Base-by-base conservation (phyloP, 1,140 invertebrate species). In the Heliothis virescens region DNA sequence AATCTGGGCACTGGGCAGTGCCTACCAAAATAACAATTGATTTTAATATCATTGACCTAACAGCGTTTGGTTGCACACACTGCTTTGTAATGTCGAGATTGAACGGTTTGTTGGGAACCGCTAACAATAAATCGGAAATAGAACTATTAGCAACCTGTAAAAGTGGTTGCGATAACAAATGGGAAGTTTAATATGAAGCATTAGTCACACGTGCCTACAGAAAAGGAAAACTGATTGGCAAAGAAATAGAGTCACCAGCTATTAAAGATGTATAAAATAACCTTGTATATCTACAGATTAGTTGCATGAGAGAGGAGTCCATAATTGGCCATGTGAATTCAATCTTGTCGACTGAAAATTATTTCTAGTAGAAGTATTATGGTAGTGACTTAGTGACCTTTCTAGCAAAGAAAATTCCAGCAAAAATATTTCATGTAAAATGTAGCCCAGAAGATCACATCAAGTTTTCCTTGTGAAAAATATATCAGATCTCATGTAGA, bases 41-140 rank as follows among this genome's bases (percentile, higher is more conserved):
- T 26, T 55, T 53, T 50, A 29, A 50, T 52, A 50, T 71, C 12
- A 55, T 50, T 34, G n/a, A 16, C n/a, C 5, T 2, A 16, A 16
- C n/a, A 57, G 9, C 10, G 9, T 16, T 10, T 57, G n/a, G 16
- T 57, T 57, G 18, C 53, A 57, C 9, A 18, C 53, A 57, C 9
- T 57, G 53, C 53, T 57, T 57, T 57, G n/a, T 18, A 57, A 57
- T 5, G 53, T 18, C 34, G 34, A 41, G 53, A 57, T 57, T 18
- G 12, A 62, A 62, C 60, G 29, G n/a, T 63, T 62, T 63, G 34
- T 26, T 63, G n/a, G 34, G 15, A 41, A n/a, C 60, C 18, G 18
- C 41, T 69, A 52, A 47, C 60, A 63, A 63, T 63, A 63, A 5
- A 48, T 69, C 65, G 65, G 65, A 69, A 69, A 69, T 55, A 2